Evolutionary conservation across 2,797 vertebrate species (phyloP), one percentile per base, ranked within the genome.

Genomic region (Amblyraja radiata): DNA sequence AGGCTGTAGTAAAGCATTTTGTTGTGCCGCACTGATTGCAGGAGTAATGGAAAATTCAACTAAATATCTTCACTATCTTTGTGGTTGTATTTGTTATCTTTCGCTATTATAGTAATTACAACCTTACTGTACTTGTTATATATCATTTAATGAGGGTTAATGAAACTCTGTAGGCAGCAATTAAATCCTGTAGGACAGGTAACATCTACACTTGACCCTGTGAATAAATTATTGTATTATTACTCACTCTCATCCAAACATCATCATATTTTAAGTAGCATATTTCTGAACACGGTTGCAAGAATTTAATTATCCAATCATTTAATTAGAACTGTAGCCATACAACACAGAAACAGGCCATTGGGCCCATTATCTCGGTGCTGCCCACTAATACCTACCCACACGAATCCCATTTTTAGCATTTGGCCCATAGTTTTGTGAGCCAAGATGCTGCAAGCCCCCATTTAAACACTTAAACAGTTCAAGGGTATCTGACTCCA

Each of bases 131-230:
- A 88, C 61, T 65, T 88, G 61, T 65, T 65, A 32, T 18, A 88
- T n/a, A 88, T 88, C 36, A 88, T 88, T 88, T 88, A 88, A 32
- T 65, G 16, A 9, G 16, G 81, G 81, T 54, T 65, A 65, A 65
- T 88, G 61, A 88, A 88, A 88, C 11, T 86, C 83, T 88, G 84
- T 21, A 65, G n/a, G 61, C 61, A 63, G 58, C 25, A 86, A 86
- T 83, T 86, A 63, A 63, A 28, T 86, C 83, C 83, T 86, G 83
- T 32, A 61, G 13, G 28, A 58, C 13, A 88, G 21, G 84, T 88
- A 63, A 36, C 58, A 86, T 86, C 11, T 28, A 86, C 2, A 63
- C 18, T 32, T 86, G 83, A 65, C 63, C 61, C 58, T 13, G n/a
- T 63, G 28, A 86, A 32, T 86, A 63, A 86, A 65, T 68, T 18